Base-by-base conservation (phyloP, 2,113 vertebrate species). In the Etheostoma cragini region DNA sequence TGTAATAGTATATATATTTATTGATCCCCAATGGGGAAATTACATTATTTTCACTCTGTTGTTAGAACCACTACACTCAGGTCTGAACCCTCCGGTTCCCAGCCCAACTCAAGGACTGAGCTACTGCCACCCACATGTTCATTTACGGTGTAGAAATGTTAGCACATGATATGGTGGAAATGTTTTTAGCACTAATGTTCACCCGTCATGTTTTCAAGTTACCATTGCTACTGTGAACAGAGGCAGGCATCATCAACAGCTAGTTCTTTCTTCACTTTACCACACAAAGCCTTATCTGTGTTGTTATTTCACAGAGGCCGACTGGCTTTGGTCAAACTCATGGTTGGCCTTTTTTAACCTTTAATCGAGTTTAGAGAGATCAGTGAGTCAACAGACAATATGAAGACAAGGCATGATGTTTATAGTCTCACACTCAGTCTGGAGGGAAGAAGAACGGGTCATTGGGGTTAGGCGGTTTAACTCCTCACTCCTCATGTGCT, bases 271-370 rank as follows among this genome's bases (percentile, higher is more conserved):
- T 46, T 69, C 46, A 8, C 6, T 42, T 58, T 66, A 77, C 64
- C 60, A 57, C 70, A 45, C 10, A 13, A 21, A 45, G 62, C 16
- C 56, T 84, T 74, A 80, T 87, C 84, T 53, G 46, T 38, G 52
- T 35, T 30, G 4, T 60, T 69, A 24, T 73, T 72, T 54, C 70
- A 67, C 72, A 16, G 5, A 57, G 49, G 79, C 19, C 10, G 35
- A 70, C 68, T 83, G 82, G 72, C 4, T 88, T 60, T 71, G 73
- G 78, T 86, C 73, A 64, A 17, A 80, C 69, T 65, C 52, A 19
- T 65, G 63, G 78, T 66, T 57, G 54, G n/a, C 46, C 70, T 54
- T 38, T 7, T 68, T 19, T 63, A 58, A 84, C 62, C 60, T 24
- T 13, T 52, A 47, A 72, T 75, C 12, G 5, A 17, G 49, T 81